Evolutionary conservation across 2,113 vertebrate species (phyloP), one percentile per base, ranked within the genome.

Genomic region (Saccopteryx bilineata): DNA sequence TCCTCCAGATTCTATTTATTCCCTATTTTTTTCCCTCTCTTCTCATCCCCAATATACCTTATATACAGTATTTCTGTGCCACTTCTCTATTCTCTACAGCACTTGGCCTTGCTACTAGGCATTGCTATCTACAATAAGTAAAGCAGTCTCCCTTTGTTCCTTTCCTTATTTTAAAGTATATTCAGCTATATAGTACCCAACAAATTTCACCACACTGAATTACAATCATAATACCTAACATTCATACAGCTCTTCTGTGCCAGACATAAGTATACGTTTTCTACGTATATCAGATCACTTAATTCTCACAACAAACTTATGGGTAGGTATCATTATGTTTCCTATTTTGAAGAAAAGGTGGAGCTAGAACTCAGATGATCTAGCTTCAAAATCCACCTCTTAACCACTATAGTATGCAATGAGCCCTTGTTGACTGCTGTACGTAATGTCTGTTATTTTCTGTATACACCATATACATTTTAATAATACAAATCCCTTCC

Each of bases 161-260:
- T 80, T 71, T 69, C 74, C 31, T 80, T 52, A 93, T 61, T 79
- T 79, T 79, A 61, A 69, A 93, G 11, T 80, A 33, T 83, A 31
- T 48, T 63, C 23, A 39, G 21, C 26, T 82, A 13, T 81, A 17
- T 10, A 50, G 46, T 81, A 13, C 33, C 19, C 21, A n/a, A 9
- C 54, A 91, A 81, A 86, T 48, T 50, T 79, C 28, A 78, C 39
- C 15, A 79, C 7, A 26, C 15, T 65, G 2, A 58, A 66, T 75
- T 33, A 26, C 6, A 63, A 39, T 80, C 11, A 54, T 33, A 68
- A 69, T 19, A 39, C 23, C 15, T 65, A 69, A 52, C 33, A 66
- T 46, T 75, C 24, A 28, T 72, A 28, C 15, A 46, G 31, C 13
- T 48, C 50, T 75, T 66, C 66, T 46, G 26, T 66, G 28, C 66